Evolutionary conservation across 2,113 vertebrate species (phyloP).

Genomic region (Porphyrio hochstetteri): DNA sequence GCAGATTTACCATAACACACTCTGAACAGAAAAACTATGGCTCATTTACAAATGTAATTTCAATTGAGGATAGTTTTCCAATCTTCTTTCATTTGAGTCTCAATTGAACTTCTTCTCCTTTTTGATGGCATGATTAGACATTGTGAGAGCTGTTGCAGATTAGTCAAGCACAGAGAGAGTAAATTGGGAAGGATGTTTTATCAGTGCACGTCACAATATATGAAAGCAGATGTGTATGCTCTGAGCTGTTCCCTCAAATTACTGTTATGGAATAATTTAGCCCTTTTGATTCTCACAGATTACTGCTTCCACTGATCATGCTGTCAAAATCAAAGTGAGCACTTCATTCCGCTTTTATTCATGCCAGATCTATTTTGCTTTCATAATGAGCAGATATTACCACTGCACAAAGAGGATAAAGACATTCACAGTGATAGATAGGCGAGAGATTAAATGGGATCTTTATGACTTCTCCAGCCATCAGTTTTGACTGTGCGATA

Average conservation of each 20-base stretch:
- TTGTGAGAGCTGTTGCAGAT: slow-evolving; percentile 83
- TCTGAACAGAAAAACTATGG: slow-evolving; percentile 82
- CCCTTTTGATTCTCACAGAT: slow-evolving; percentile 87
- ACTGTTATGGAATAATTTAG: slow-evolving; percentile 90
- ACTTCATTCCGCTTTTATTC: slow-evolving; percentile 86
- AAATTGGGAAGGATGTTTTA: slow-evolving; percentile 98
- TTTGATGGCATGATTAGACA: slow-evolving; percentile 94
- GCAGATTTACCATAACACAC: slow-evolving; percentile 79
- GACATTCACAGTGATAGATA: slow-evolving; percentile 90
- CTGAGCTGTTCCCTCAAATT: slow-evolving; percentile 89
- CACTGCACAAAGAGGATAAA: slow-evolving; percentile 87
- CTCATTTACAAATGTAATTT: slow-evolving; percentile 94
- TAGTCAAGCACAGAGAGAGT: slow-evolving; percentile 90
- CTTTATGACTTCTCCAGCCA: slow-evolving; percentile 92
- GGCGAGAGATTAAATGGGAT: slow-evolving; percentile 92
- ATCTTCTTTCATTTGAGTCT: slow-evolving; percentile 87
- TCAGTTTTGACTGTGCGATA: slow-evolving; percentile 89
- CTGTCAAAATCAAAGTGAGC: slow-evolving; percentile 89
- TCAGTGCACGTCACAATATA: slow-evolving; percentile 87
- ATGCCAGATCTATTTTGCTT: slow-evolving; percentile 91
- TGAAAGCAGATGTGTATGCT: slow-evolving; percentile 87
- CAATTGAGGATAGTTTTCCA: slow-evolving; percentile 87
- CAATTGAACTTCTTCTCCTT: slow-evolving; percentile 80
- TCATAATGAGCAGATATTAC: slow-evolving; percentile 94
- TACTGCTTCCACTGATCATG: slow-evolving; percentile 87